Evolutionary conservation across 2,797 vertebrate genomes (phyloP), one percentile per base, ranked within the genome.

Genomic region (Lemur catta): DNA sequence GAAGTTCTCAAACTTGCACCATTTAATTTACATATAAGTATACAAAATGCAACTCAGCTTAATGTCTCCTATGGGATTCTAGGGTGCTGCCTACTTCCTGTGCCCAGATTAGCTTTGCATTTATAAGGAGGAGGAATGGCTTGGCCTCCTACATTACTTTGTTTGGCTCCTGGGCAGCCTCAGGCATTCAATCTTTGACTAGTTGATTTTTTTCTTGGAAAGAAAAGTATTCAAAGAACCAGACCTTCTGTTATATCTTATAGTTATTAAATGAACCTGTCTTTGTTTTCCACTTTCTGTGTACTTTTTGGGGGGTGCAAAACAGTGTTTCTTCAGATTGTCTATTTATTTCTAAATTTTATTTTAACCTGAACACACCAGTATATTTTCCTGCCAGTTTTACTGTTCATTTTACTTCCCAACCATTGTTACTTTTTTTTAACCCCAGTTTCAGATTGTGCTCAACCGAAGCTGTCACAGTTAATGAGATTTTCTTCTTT

Each of bases 401-500:
- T n/a, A 78, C 35, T 74, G n/a, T 69, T 67, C 46, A 7, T 82
- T 95, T 95, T 91, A 79, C 20, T 87, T 96, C 43, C 38, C 24
- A 82, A 20, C 18, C 11, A 48, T 55, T 78, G 17, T 82, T 85
- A 76, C n/a, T 52, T 61, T 71, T 59, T 90, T 87, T 26, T 4
- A 20, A 71, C 24, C 13, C 89, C 38, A 41, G 5, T 84, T 52
- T 95, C 28, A 75, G 46, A 52, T 92, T 79, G 33, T 91, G n/a
- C 46, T 67, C 43, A 90, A 35, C 24, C 55, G 38, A 55, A 85
- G 17, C 46, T 93, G 50, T 91, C 71, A 65, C 7, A 46, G 35
- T 89, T 97, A 57, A 94, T 92, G 33, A 38, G 7, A 75, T 91
- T 98, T 84, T 97, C 97, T 98, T 96, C 55, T 96, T 96, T 95